Evolutionary conservation across 2,888 invertebrate genomes (phyloP).

Genomic region (Drosophila helvetica): DNA sequence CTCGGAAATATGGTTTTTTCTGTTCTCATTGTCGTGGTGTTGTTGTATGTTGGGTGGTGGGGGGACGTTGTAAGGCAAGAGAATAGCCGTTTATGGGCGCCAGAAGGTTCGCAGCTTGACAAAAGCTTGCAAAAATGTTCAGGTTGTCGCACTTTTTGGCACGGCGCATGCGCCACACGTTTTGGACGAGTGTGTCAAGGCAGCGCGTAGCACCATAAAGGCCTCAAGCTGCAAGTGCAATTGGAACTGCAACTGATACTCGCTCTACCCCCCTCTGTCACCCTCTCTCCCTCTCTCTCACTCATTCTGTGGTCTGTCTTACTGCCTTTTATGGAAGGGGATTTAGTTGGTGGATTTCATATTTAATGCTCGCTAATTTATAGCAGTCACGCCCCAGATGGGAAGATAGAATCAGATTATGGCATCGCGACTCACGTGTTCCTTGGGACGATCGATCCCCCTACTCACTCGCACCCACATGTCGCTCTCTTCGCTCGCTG

Average conservation of each 20-base stretch:
- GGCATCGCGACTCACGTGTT: constrained; percentile 24
- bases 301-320: constrained; percentile 26
- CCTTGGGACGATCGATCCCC: neutral
- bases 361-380: constrained; percentile 70
- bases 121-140: constrained; percentile 39
- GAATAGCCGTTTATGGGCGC: constrained; percentile 74
- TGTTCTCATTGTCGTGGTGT: constrained; percentile 24
- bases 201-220: constrained; percentile 38
- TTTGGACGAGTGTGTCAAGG: constrained; percentile 78
- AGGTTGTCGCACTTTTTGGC: constrained; percentile 33
- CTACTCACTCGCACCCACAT: neutral
- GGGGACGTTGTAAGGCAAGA: constrained; percentile 57
- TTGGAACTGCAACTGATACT: constrained; percentile 47
- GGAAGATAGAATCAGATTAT: constrained; percentile 16
- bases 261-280: neutral
- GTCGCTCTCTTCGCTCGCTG: neutral
- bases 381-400: constrained; percentile 47
- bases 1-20: constrained; percentile 68
- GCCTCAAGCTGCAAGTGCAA: constrained; percentile 36
- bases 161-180: constrained; percentile 75
- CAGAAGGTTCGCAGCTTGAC: constrained; percentile 63
- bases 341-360: constrained; percentile 57
- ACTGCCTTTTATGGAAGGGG: constrained; percentile 71
- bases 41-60: neutral
- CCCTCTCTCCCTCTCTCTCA: neutral